phyloP scores from a whole-genome alignment of 1,140 invertebrate species.

The Proctacanthus coquilletti region DNA sequence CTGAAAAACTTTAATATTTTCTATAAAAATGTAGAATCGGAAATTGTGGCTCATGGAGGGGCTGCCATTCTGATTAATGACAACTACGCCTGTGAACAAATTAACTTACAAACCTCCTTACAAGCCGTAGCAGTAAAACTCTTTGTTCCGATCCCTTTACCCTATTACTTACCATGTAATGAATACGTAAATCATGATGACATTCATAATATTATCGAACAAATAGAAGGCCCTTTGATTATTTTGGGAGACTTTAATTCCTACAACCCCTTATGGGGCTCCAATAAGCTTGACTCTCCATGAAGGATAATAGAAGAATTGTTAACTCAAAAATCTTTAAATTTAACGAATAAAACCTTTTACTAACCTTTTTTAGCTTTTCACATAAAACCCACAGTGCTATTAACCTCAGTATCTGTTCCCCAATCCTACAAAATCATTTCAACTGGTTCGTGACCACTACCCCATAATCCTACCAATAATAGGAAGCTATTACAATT shows the following conservation, averaged over 20 bases:
- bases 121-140: too few species aligned
- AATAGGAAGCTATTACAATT: neutral
- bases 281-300: neutral
- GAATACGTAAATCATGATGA: neutral
- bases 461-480: conserved; percentile 3
- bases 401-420: neutral
- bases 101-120: too few species aligned
- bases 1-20: neutral
- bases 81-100: too few species aligned
- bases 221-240: neutral
- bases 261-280: neutral
- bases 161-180: neutral
- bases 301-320: neutral
- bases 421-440: too few species aligned
- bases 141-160: too few species aligned
- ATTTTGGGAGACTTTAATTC: too few species aligned
- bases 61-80: neutral
- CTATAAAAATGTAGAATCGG: neutral
- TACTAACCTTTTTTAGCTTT: neutral
- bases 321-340: neutral
- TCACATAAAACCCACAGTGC: neutral
- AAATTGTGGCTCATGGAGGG: neutral
- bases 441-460: too few species aligned
- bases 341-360: too few species aligned
- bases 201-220: neutral